phyloP scores from a whole-genome alignment of 2,888 invertebrate genomes.

The Xylota segnis region DNA sequence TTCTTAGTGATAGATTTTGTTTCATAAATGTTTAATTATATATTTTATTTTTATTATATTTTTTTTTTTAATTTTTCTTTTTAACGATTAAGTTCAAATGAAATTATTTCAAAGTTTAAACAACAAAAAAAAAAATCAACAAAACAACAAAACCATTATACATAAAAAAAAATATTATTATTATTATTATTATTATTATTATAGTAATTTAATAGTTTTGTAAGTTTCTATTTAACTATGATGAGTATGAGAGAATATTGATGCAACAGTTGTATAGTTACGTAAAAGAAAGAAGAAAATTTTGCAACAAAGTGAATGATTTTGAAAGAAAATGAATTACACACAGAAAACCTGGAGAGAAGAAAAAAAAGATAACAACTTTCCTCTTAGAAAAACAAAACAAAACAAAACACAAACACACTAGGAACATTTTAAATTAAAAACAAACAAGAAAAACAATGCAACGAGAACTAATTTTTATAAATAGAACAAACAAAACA shows the following conservation, averaged over 20 bases:
- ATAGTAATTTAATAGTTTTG: slow-evolving; percentile 77
- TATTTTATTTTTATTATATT: slow-evolving; percentile 61
- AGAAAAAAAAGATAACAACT: slow-evolving; percentile 21
- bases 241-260: slow-evolving; percentile 60
- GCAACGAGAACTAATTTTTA: slow-evolving; percentile 66
- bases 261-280: slow-evolving; percentile 69
- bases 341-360: slow-evolving; percentile 45
- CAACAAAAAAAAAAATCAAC: slow-evolving; percentile 36
- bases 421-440: not conserved
- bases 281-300: too few relatives aligned
- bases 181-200: slow-evolving; percentile 62
- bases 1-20: slow-evolving; percentile 70
- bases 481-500: not conserved
- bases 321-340: slow-evolving; percentile 46
- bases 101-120: slow-evolving; percentile 73
- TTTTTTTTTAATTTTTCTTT: slow-evolving; percentile 48
- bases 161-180: slow-evolving; percentile 37
- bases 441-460: slow-evolving; percentile 24
- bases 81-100: slow-evolving; percentile 75
- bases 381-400: not conserved
- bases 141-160: slow-evolving; percentile 37
- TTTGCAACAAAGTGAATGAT: slow-evolving; percentile 69
- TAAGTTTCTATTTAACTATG: slow-evolving; percentile 77
- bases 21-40: slow-evolving; percentile 73
- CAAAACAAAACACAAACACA: slow-evolving; percentile 31